These are phyloP conservation scores for Sepiola atlantica DNA, from an alignment of 2,888 invertebrate genomes.

Conservation along the genomic window DNA sequence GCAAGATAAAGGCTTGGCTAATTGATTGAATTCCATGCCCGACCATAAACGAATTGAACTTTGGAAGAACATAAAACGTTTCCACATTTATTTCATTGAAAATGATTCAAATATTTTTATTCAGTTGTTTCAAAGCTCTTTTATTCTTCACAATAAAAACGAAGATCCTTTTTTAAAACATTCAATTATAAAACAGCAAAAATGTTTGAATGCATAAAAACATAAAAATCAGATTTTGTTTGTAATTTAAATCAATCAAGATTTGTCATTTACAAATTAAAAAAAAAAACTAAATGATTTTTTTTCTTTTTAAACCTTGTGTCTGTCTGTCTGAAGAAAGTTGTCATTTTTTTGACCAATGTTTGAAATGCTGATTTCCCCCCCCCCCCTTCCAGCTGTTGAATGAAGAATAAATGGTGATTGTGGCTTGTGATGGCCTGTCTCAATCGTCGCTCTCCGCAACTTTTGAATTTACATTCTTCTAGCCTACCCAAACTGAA, in stretches of 20 bases:
- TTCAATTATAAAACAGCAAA: neutral
- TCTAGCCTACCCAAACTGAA: slow-evolving; percentile 67
- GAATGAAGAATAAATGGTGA: slow-evolving; percentile 8
- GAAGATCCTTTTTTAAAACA: neutral
- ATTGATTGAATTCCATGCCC: neutral
- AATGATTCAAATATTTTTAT: neutral
- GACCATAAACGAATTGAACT: neutral
- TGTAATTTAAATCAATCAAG: neutral
- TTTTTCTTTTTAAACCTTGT: neutral
- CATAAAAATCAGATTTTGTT: neutral
- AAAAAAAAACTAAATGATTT: neutral
- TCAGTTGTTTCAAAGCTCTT: neutral
- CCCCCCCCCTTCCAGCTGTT: neutral
- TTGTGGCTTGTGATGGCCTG: neutral
- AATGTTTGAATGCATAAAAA: neutral
- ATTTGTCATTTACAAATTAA: neutral
- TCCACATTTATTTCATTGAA: neutral
- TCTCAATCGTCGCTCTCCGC: slow-evolving; percentile 35
- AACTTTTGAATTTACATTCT: slow-evolving; percentile 51
- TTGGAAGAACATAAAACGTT: neutral
- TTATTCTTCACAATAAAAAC: neutral
- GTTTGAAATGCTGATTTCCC: neutral
- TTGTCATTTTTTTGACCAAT: neutral
- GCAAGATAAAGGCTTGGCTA: neutral
- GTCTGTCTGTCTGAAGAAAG: neutral